A percentile compares a stretch with the other conserved stretches of the same genome.
Evolutionary conservation across 2,113 vertebrate species (phyloP).

Genomic region (Climacteris rufus): DNA sequence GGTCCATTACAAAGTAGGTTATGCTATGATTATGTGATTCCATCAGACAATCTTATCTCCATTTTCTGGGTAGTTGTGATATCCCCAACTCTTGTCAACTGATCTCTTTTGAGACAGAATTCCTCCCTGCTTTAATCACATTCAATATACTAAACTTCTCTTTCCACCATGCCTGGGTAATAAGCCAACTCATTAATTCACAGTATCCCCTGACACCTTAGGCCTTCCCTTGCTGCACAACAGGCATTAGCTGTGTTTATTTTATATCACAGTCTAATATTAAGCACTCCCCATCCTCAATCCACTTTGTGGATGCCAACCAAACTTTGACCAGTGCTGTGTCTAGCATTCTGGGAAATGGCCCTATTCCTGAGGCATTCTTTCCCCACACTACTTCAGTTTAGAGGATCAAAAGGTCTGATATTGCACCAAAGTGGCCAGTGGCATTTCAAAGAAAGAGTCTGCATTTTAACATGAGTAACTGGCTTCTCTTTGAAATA

Average conservation of each 20-base stretch:
- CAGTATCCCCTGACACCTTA: not conserved
- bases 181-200: not conserved
- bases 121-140: not conserved
- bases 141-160: not conserved
- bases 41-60: not conserved
- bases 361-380: not conserved
- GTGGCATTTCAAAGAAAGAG: not conserved
- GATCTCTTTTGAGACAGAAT: not conserved
- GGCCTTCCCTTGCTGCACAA: not conserved
- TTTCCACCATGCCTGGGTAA: not conserved
- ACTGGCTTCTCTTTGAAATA: not conserved
- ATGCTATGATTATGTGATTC: not conserved
- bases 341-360: not conserved
- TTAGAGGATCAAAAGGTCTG: not conserved
- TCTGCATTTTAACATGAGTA: not conserved
- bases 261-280: not conserved
- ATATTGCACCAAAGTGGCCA: not conserved
- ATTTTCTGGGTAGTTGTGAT: not conserved
- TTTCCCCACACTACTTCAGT: not conserved
- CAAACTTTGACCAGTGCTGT: not conserved
- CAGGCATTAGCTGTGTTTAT: not conserved
- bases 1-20: not conserved
- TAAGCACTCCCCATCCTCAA: not conserved
- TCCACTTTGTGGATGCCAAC: not conserved
- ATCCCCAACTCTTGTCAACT: not conserved